These are phyloP conservation scores for Cheilosia vernalis DNA, from an alignment of 2,888 invertebrate species.

Conservation along the genomic window DNA sequence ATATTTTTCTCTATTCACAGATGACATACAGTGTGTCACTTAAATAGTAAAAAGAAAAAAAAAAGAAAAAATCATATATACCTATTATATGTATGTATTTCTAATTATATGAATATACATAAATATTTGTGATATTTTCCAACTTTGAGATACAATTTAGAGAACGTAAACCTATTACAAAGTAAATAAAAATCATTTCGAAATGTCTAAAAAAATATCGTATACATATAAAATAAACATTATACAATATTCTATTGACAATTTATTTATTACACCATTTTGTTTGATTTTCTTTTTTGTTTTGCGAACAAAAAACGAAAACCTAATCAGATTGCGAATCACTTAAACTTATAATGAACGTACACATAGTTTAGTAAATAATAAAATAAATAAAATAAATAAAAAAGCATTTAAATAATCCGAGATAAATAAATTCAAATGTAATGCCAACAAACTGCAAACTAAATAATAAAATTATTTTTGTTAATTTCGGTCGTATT, in stretches of 20 bases:
- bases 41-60: conserved; percentile 24
- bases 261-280: conserved; percentile 36
- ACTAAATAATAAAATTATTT: conserved; percentile 47
- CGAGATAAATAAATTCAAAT: conserved; percentile 38
- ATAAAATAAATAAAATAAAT: conserved; percentile 4
- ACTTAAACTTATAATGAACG: conserved; percentile 23
- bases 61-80: conserved; percentile 44
- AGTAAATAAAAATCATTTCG: conserved; percentile 58
- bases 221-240: conserved; percentile 48
- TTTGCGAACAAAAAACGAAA: conserved; percentile 3
- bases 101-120: conserved; percentile 64
- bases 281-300: background rate
- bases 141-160: conserved; percentile 70
- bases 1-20: conserved; percentile 48
- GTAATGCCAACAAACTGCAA: conserved; percentile 56
- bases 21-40: conserved; percentile 36
- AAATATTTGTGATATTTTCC: conserved; percentile 73
- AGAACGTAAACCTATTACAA: conserved; percentile 55
- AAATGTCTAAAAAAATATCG: conserved; percentile 53
- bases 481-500: conserved; percentile 48
- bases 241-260: conserved; percentile 31
- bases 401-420: conserved; percentile 22
- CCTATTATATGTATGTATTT: conserved; percentile 57
- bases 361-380: conserved; percentile 31
- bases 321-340: conserved; percentile 23